Percentiles rank a stretch among this genome's conserved stretches.
Evolutionary conservation across 1,140 invertebrate genomes (phyloP).

Genomic region (Daktulosphaira vitifoliae): DNA sequence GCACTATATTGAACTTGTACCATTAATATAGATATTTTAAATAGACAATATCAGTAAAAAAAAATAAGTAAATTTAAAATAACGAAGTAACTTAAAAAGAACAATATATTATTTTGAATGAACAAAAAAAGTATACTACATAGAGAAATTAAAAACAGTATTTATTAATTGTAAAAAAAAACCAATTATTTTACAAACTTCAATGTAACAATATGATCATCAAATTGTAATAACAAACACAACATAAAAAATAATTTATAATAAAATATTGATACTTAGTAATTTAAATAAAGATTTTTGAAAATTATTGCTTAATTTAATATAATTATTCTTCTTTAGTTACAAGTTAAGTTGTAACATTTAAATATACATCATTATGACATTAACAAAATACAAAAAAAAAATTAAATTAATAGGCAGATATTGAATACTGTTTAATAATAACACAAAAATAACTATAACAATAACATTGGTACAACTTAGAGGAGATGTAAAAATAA

Average conservation of each 20-base stretch:
- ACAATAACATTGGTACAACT: background rate
- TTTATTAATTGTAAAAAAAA: slow-evolving; percentile 27
- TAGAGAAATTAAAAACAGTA: slow-evolving; percentile 7
- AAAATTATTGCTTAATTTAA: slow-evolving; percentile 19
- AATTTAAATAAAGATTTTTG: background rate
- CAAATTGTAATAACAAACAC: slow-evolving; percentile 14
- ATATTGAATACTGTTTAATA: slow-evolving; percentile 14
- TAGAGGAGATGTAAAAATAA: slow-evolving; percentile 3
- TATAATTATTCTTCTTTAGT: background rate
- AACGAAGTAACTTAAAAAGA: no score
- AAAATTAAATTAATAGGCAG: slow-evolving; percentile 4
- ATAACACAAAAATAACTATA: background rate
- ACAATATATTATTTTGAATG: no score
- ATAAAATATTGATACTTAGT: slow-evolving; percentile 4
- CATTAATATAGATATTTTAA: no score
- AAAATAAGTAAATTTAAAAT: no score
- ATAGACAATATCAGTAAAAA: no score
- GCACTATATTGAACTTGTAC: no score
- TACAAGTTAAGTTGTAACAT: background rate
- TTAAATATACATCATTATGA: background rate
- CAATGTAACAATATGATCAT: background rate
- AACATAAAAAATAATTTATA: slow-evolving; percentile 16
- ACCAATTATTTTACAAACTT: background rate
- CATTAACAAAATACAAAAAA: slow-evolving; percentile 1
- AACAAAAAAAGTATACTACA: no score